phyloP scores from a whole-genome alignment of 1,140 invertebrate genomes.

The Macrosteles quadrilineatus region DNA sequence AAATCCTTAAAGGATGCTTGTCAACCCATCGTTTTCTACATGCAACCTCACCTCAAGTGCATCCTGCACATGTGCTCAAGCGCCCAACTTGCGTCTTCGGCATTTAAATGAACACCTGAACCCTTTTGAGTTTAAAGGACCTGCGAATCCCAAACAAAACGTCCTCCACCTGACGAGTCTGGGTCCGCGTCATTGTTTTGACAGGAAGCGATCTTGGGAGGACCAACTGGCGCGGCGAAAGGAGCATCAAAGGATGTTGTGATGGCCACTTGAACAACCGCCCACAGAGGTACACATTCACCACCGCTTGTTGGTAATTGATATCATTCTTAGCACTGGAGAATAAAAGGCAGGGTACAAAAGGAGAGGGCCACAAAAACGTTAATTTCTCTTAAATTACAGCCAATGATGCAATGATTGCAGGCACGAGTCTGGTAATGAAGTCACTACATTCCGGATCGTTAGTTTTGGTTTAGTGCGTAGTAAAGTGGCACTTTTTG shows the following conservation, averaged over 20 bases:
- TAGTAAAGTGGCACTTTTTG: too few species aligned
- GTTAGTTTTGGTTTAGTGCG: too few species aligned
- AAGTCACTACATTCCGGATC: too few species aligned
- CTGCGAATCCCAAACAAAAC: not conserved
- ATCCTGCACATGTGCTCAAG: too few species aligned
- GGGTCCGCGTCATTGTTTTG: constrained; percentile 17
- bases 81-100: too few species aligned
- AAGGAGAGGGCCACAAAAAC: not conserved
- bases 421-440: not conserved
- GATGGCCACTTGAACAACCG: constrained; percentile 5
- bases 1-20: too few species aligned
- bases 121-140: too few species aligned
- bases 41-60: too few species aligned
- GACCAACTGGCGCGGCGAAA: not conserved
- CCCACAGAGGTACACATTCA: not conserved
- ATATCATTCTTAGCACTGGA: constrained; percentile 6
- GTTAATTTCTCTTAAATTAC: constrained; percentile 7
- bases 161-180: constrained; percentile 11
- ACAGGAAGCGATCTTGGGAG: constrained; percentile 12
- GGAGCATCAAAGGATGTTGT: not conserved
- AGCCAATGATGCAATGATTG: not conserved
- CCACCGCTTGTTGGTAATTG: constrained; percentile 13
- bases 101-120: too few species aligned
- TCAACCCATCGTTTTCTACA: too few species aligned
- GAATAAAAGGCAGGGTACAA: not conserved